Base-by-base conservation (phyloP, 2,113 vertebrate species). In the Plecotus auritus region DNA sequence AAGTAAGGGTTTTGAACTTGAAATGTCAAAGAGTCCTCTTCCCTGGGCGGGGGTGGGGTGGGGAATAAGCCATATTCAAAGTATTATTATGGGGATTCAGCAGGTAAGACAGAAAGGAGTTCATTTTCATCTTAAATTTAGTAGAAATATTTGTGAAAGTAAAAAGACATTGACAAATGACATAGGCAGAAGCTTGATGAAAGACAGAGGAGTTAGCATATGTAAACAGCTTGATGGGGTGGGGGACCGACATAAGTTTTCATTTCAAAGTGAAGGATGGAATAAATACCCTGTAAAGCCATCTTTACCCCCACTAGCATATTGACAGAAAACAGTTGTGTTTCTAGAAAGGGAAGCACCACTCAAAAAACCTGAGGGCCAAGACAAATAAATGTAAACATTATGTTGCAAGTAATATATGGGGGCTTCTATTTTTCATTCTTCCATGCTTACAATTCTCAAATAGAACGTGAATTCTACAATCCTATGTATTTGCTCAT, bases 241-340 rank as follows among this genome's bases (percentile, higher is more conserved):
- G 40, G 85, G 66, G 13, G 8, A 56, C 76, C 80, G 49, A 90
- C 77, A 97, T 92, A 84, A 74, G 93, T 95, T 92, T 96, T 96
- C 95, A 90, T 95, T 93, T 88, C 93, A 82, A 97, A 93, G 80
- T 93, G 56, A 93, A 91, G 90, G n/a, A 64, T 84, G 66, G 81
- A 92, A 93, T 93, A 95, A 93, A 90, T 90, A 85, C 77, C 67
- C 86, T 59, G 1, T 40, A 84, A 93, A 92, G 76, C 74, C 51
- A 40, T 95, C 59, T 84, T 89, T 64, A 72, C 70, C 64, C 94
- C 14, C 26, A 64, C 13, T 88, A 81, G 73, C 47, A 64, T 78
- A 70, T 4, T 93, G 87, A 96, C 42, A 35, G 77, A 37, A 16
- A 66, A 49, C 13, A 28, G 49, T 42, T 93, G 59, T 54, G 3